Percentiles rank a stretch among this genome's conserved stretches.
Evolutionary conservation across 2,888 invertebrate genomes (phyloP).

Genomic region (Resseliella maxima): DNA sequence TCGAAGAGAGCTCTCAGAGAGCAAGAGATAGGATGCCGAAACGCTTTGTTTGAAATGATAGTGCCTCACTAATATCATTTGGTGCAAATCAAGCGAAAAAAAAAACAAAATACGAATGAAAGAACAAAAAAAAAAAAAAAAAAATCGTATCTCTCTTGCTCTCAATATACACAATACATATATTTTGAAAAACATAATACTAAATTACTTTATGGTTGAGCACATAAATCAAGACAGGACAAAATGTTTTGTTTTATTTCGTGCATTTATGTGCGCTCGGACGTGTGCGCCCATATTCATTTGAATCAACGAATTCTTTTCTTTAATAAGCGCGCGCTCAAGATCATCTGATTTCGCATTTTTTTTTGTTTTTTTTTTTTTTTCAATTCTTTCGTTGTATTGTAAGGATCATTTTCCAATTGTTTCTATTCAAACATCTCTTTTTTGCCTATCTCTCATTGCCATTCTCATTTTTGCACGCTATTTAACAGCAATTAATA

Average conservation of each 20-base stretch:
- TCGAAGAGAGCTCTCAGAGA: background rate
- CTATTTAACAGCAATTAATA: constrained; percentile 43
- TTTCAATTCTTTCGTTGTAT: background rate
- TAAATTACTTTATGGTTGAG: constrained; percentile 51
- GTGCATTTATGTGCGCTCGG: background rate
- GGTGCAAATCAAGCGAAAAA: background rate
- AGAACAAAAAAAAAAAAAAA: background rate
- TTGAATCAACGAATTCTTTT: background rate
- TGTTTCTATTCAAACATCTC: background rate
- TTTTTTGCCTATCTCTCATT: background rate
- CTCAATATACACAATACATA: background rate
- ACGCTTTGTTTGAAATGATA: no score
- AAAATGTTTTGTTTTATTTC: constrained; percentile 42
- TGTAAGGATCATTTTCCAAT: background rate
- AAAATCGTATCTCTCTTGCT: background rate
- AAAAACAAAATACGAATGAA: background rate
- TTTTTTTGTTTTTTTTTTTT: background rate
- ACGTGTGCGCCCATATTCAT: background rate
- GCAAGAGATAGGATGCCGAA: background rate
- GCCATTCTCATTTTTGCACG: background rate
- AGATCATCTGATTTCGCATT: background rate
- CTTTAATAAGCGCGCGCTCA: no score
- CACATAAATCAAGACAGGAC: constrained; percentile 53
- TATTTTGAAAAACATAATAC: constrained; percentile 31
- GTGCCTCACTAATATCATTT: no score